Percentiles rank a stretch among this genome's conserved stretches.
These are phyloP conservation scores for Agriopis marginaria DNA, from an alignment of 2,888 invertebrate genomes.

Conservation along the genomic window DNA sequence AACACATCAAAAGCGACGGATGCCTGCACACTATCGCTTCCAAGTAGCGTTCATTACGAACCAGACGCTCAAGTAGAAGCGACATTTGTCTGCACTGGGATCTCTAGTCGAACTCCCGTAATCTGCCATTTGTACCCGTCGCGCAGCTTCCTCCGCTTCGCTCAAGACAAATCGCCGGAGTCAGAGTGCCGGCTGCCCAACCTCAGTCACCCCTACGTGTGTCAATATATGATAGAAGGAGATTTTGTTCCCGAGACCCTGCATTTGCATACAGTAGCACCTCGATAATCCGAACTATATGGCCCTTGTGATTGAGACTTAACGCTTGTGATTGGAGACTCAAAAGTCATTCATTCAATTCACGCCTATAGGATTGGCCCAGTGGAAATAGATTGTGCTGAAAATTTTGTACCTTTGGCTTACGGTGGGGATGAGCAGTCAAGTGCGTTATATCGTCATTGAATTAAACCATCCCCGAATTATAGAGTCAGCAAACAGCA, in stretches of 20 bases:
- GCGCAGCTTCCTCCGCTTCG: slow-evolving; percentile 58
- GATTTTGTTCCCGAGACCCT: slow-evolving; percentile 10
- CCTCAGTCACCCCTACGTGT: slow-evolving; percentile 50
- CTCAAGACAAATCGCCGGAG: slow-evolving; percentile 63
- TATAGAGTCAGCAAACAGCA: too few relatives aligned
- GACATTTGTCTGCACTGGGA: slow-evolving; percentile 66
- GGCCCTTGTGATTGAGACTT: too few relatives aligned
- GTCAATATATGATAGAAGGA: slow-evolving; percentile 41
- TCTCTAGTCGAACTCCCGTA: slow-evolving; percentile 59
- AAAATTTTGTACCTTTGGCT: too few relatives aligned
- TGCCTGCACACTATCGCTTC: slow-evolving; percentile 65
- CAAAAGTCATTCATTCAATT: too few relatives aligned
- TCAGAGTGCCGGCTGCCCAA: slow-evolving; percentile 55
- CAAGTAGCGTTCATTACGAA: slow-evolving; percentile 64
- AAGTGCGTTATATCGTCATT: too few relatives aligned
- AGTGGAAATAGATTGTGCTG: too few relatives aligned
- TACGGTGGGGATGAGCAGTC: too few relatives aligned
- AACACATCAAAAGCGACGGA: slow-evolving; percentile 44
- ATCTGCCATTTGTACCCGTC: slow-evolving; percentile 77
- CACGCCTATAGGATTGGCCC: too few relatives aligned
- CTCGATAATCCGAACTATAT: too few relatives aligned
- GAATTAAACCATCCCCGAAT: too few relatives aligned
- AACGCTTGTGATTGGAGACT: too few relatives aligned
- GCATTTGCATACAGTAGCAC: slow-evolving; percentile 19
- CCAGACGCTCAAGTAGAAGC: slow-evolving; percentile 54